phyloP scores from a whole-genome alignment of 2,113 vertebrate species.

The Chiloscyllium plagiosum region DNA sequence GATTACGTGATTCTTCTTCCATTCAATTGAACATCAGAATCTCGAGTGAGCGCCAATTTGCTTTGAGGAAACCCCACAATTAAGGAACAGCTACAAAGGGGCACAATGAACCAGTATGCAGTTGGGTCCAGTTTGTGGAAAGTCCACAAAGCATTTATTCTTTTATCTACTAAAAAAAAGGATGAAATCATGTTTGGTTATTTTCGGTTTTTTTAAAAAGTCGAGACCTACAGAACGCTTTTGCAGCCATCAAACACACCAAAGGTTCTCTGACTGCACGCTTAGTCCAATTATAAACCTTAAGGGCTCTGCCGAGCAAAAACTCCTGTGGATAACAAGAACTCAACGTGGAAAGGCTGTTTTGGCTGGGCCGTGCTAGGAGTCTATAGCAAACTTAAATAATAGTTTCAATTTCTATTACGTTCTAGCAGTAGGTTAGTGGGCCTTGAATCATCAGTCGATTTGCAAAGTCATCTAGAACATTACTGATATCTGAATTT shows the following conservation, averaged over 20 bases:
- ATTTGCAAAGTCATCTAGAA: neutral
- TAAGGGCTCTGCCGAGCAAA: neutral
- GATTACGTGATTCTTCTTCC: slow-evolving; percentile 60
- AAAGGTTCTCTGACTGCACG: neutral
- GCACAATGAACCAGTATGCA: slow-evolving; percentile 43
- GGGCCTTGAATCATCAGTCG: neutral
- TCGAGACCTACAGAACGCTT: neutral
- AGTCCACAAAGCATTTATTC: neutral
- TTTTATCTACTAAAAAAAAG: neutral
- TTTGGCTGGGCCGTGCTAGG: neutral
- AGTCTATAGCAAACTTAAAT: neutral
- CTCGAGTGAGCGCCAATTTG: slow-evolving; percentile 57
- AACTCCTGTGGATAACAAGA: neutral
- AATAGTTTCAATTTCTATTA: neutral
- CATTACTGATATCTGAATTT: neutral
- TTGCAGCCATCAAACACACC: too few relatives aligned
- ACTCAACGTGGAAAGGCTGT: neutral
- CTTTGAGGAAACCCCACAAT: slow-evolving; percentile 55
- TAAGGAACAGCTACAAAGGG: slow-evolving; percentile 57
- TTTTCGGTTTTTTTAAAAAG: neutral
- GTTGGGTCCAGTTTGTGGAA: slow-evolving; percentile 18
- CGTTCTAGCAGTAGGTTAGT: neutral
- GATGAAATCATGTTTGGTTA: slow-evolving; percentile 1
- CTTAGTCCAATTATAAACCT: neutral
- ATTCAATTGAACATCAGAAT: slow-evolving; percentile 55